phyloP scores from a whole-genome alignment of 2,888 invertebrate genomes.

The Rosalia funebris region DNA sequence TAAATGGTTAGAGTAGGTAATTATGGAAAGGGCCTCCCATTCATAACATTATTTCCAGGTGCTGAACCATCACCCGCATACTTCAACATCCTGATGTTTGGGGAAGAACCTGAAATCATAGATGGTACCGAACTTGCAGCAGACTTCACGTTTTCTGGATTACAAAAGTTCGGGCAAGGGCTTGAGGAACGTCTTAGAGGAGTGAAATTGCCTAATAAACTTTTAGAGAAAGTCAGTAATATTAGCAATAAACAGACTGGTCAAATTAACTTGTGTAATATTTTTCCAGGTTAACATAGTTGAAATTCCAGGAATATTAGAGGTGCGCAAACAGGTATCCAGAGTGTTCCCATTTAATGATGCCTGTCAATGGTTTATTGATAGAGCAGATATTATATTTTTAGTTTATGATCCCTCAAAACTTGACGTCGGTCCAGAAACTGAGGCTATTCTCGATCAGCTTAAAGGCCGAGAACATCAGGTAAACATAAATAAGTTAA shows the following conservation, averaged over 20 bases:
- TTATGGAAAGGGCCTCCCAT: not conserved
- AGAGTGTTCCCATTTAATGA: slow-evolving; percentile 95
- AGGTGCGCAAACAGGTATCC: slow-evolving; percentile 92
- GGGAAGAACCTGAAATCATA: slow-evolving; percentile 83
- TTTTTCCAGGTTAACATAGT: slow-evolving; percentile 86
- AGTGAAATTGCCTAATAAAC: slow-evolving; percentile 80
- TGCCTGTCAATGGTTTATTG: slow-evolving; percentile 97
- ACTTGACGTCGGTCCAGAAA: slow-evolving; percentile 93
- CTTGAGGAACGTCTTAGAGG: slow-evolving; percentile 89
- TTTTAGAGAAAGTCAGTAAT: slow-evolving; percentile 82
- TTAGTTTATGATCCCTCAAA: slow-evolving; percentile 95
- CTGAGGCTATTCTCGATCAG: slow-evolving; percentile 93
- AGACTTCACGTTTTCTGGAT: slow-evolving; percentile 91
- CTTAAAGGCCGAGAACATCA: slow-evolving; percentile 93
- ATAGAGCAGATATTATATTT: slow-evolving; percentile 94
- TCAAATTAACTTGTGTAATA: no score
- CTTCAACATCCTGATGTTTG: slow-evolving; percentile 91
- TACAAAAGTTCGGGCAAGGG: slow-evolving; percentile 95
- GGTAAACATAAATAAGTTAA: slow-evolving; percentile 68
- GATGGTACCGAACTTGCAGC: slow-evolving; percentile 95
- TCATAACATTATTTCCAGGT: slow-evolving; percentile 67
- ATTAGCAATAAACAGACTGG: not conserved
- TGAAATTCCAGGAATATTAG: slow-evolving; percentile 95
- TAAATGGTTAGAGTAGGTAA: slow-evolving; percentile 58
- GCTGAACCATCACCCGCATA: slow-evolving; percentile 94